Base-by-base conservation (phyloP, 2,797 vertebrate species). In the Acipenser transmontanus region DNA sequence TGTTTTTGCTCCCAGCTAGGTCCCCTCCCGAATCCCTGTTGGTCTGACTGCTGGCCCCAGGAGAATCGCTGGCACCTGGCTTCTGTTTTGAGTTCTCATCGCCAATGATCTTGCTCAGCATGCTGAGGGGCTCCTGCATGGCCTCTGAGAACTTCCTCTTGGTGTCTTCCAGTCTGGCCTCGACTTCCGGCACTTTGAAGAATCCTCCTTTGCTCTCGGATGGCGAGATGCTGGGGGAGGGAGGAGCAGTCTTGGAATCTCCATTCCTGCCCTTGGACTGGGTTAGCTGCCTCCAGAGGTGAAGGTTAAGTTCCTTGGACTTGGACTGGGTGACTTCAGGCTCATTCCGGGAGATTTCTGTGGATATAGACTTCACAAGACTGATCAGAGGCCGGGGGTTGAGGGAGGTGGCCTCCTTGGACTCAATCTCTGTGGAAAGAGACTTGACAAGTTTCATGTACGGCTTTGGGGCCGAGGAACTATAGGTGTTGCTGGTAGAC, bases 301-400 rank as follows among this genome's bases (percentile, higher is more conserved):
- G 89, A 34, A 91, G 75, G 75, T 92, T 92, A 71, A 94, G 88
- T 64, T 87, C n/a, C n/a, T n/a, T n/a, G 0, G 92, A 94, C 69
- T 88, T 92, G 0, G 92, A 94, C 68, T 89, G 91, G 0, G 89
- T 89, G 60, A 94, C 90, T 65, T 93, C 92, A 0, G 90, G 89
- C 62, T 92, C 88, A 0, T 87, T 88, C 68, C 83, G 82, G 48
- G 91, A 90, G 61, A 93, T 80, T 81, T 94, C 92, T 0, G 91
- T 90, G n/a, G 92, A 94, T 75, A 94, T 91, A 0, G 93, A 93
- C 78, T 90, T 93, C n/a, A 94, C 92, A 0, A 94, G 86, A 79
- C 78, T 92, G 65, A 93, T 82, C 34, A 92, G 62, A 2, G 93
- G 85, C 63, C 74, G 81, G 1, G 88, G 84, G 64, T 85, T 80